These are phyloP conservation scores for Uria aalge DNA, from an alignment of 2,113 vertebrate genomes.

Conservation along the genomic window DNA sequence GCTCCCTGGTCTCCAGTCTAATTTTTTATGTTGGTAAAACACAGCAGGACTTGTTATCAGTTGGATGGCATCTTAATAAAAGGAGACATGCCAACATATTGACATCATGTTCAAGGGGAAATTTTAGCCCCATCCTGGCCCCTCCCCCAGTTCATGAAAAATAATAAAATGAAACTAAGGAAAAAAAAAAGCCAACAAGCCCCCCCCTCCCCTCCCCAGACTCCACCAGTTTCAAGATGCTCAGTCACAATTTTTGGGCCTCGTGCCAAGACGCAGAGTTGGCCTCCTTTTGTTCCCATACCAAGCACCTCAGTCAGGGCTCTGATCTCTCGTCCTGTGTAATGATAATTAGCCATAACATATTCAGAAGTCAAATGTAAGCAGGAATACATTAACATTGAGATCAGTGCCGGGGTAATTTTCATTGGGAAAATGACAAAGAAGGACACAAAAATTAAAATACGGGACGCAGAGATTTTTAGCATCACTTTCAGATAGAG, in stretches of 20 bases:
- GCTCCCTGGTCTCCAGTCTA: conserved; percentile 95
- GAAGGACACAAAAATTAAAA: conserved; percentile 76
- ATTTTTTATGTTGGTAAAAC: conserved; percentile 99
- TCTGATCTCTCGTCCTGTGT: conserved; percentile 84
- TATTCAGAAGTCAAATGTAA: conserved; percentile 97
- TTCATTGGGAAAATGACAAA: conserved; percentile 82
- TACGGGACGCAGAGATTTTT: not conserved
- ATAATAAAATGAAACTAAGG: not conserved
- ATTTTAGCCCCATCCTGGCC: conserved; percentile 77
- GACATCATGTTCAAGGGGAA: conserved; percentile 98
- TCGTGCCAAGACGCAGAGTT: conserved; percentile 79
- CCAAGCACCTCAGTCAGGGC: conserved; percentile 77
- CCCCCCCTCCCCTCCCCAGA: not conserved
- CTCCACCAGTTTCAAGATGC: conserved; percentile 69
- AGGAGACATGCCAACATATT: conserved; percentile 98
- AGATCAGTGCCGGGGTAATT: conserved; percentile 77
- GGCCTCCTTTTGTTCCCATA: conserved; percentile 87
- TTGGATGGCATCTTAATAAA: conserved; percentile 99
- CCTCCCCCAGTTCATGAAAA: conserved; percentile 26
- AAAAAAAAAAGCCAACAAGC: not conserved
- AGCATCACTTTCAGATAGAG: conserved; percentile 13
- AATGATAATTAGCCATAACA: conserved; percentile 95
- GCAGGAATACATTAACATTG: conserved; percentile 92
- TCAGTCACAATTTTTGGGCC: conserved; percentile 75
- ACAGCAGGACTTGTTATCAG: conserved; percentile 99